Percentiles rank a stretch among this genome's conserved stretches.
Evolutionary conservation across 2,888 invertebrate species (phyloP).

Genomic region (Apotomis betuletana): DNA sequence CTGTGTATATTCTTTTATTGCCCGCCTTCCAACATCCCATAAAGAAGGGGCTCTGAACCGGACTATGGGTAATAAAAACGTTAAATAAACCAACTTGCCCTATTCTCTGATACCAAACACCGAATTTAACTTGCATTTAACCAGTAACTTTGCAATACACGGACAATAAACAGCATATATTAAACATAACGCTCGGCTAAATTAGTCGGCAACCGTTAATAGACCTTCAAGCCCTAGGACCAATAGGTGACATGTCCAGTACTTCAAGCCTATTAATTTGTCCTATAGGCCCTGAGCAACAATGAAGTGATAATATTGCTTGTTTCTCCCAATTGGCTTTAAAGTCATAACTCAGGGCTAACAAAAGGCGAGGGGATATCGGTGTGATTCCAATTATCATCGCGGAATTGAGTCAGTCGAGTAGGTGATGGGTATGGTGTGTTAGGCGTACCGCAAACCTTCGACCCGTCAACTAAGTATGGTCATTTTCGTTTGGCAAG

Average conservation of each 20-base stretch:
- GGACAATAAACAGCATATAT: background rate
- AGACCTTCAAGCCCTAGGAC: slow-evolving; percentile 2
- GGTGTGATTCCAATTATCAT: slow-evolving; percentile 74
- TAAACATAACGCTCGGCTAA: slow-evolving; percentile 25
- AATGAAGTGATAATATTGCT: slow-evolving; percentile 42
- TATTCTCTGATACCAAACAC: background rate
- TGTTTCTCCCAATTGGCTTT: slow-evolving; percentile 68
- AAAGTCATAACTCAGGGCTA: slow-evolving; percentile 68
- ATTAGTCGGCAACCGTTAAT: slow-evolving; percentile 34
- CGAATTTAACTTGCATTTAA: slow-evolving; percentile 7
- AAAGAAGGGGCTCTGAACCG: slow-evolving; percentile 14
- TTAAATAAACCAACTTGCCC: slow-evolving; percentile 17
- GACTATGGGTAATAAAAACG: slow-evolving; percentile 9
- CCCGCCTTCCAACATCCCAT: slow-evolving; percentile 6
- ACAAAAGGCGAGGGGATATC: slow-evolving; percentile 72
- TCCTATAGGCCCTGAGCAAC: background rate
- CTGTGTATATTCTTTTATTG: slow-evolving; percentile 11
- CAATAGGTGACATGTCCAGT: background rate
- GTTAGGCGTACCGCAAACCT: slow-evolving; percentile 14
- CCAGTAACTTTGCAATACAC: slow-evolving; percentile 3
- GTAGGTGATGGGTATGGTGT: slow-evolving; percentile 18
- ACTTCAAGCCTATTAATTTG: background rate
- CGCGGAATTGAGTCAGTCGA: slow-evolving; percentile 61
- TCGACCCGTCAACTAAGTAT: background rate
- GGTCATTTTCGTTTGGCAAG: background rate